Conservation (phyloP, 2,888 invertebrate genomes). For the Gortyna flavago region DNA sequence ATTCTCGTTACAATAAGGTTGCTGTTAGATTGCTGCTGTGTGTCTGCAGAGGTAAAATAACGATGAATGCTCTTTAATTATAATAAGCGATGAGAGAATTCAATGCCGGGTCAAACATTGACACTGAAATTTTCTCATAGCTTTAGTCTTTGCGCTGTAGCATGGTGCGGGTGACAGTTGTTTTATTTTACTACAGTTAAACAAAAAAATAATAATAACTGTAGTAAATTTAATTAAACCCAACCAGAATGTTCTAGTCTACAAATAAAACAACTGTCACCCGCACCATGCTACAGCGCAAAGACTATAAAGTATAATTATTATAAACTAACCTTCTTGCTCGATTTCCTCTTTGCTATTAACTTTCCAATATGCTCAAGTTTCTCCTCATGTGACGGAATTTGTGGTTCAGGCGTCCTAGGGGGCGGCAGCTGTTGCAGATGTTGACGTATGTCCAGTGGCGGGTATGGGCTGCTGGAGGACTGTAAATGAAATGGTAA, state of each 20-base stretch:
- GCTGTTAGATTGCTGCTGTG: no score
- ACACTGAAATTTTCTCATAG: no score
- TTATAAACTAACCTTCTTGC: conserved; percentile 8
- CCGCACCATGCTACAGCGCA: no score
- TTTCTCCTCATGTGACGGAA: neutral
- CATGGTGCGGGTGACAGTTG: no score
- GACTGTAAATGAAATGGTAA: conserved; percentile 24
- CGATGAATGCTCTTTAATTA: neutral
- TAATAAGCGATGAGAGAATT: neutral
- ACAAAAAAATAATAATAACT: no score
- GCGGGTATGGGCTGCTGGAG: neutral
- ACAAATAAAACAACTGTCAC: no score
- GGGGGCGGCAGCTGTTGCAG: conserved; percentile 7
- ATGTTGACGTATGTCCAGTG: neutral
- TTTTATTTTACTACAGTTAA: no score
- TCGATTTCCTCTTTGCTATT: neutral
- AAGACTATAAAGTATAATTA: no score
- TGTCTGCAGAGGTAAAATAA: neutral
- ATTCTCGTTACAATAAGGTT: no score
- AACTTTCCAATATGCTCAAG: neutral
- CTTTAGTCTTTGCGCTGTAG: no score
- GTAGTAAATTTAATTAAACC: no score
- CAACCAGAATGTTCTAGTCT: no score
- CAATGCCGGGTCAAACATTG: neutral
- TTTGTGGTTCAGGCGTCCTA: conserved; percentile 8